Evolutionary conservation across 2,888 invertebrate genomes (phyloP).

Genomic region (Ichneumon xanthorius): DNA sequence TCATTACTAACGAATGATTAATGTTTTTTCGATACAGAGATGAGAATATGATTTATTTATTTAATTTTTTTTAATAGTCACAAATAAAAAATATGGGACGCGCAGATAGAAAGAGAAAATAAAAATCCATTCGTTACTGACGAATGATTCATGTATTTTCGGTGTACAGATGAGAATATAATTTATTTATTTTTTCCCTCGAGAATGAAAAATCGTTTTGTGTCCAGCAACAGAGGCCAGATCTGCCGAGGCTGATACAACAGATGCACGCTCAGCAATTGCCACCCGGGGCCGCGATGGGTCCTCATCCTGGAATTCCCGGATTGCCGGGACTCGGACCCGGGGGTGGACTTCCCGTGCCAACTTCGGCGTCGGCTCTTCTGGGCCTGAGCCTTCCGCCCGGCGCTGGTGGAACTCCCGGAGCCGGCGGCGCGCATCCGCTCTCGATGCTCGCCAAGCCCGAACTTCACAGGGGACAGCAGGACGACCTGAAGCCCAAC

Average conservation of each 20-base stretch:
- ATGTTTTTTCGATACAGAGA: neutral
- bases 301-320: conserved; percentile 89
- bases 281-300: conserved; percentile 90
- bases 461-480: conserved; percentile 89
- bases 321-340: conserved; percentile 86
- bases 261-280: conserved; percentile 96
- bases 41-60: neutral
- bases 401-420: conserved; percentile 86
- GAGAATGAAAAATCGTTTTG: conserved; percentile 57
- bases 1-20: neutral
- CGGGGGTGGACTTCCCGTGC: conserved; percentile 84
- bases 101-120: neutral
- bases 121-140: neutral
- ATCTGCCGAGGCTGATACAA: conserved; percentile 93
- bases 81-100: conserved; percentile 30
- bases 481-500: conserved; percentile 90
- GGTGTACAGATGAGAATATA: neutral
- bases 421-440: conserved; percentile 90
- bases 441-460: conserved; percentile 92
- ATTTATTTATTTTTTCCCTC: neutral
- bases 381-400: conserved; percentile 85
- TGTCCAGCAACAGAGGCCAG: conserved; percentile 94
- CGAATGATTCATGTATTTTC: neutral
- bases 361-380: conserved; percentile 85
- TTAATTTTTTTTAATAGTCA: neutral